Evolutionary conservation across 1,140 invertebrate species (phyloP).

Genomic region (Venustaconcha ellipsiformis): DNA sequence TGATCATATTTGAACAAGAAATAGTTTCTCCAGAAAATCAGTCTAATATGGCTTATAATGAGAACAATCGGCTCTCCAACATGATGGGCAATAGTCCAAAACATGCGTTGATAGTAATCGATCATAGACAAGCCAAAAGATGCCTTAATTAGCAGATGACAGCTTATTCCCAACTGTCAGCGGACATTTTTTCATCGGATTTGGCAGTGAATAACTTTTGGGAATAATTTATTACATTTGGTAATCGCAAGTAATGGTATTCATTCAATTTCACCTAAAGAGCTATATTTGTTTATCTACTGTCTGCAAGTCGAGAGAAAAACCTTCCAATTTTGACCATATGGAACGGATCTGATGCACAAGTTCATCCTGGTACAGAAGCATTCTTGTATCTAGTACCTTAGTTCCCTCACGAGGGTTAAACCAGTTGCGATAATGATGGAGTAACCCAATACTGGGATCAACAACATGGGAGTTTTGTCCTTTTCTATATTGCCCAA

Average conservation of each 20-base stretch:
- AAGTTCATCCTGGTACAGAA: background rate
- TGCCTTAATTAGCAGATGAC: too few relatives aligned
- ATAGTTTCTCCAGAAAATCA: too few relatives aligned
- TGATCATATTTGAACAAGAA: too few relatives aligned
- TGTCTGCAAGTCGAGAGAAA: background rate
- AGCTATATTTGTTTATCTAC: background rate
- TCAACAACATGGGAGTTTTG: background rate
- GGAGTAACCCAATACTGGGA: background rate
- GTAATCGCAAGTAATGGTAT: background rate
- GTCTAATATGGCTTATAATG: too few relatives aligned
- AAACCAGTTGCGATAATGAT: conserved; percentile 14
- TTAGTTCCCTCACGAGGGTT: background rate
- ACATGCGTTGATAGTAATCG: too few relatives aligned
- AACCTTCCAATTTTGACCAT: background rate
- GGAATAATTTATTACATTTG: too few relatives aligned
- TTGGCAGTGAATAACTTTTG: too few relatives aligned
- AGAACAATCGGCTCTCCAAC: too few relatives aligned
- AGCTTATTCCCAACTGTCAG: too few relatives aligned
- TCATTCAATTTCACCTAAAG: background rate
- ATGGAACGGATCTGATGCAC: background rate
- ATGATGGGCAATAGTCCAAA: too few relatives aligned
- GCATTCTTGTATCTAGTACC: background rate
- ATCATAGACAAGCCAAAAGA: too few relatives aligned
- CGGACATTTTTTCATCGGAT: too few relatives aligned
- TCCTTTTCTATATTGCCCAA: background rate